Evolutionary conservation across 1,140 invertebrate genomes (phyloP), one percentile per base, ranked within the genome.

Genomic region (Caerostris extrusa): DNA sequence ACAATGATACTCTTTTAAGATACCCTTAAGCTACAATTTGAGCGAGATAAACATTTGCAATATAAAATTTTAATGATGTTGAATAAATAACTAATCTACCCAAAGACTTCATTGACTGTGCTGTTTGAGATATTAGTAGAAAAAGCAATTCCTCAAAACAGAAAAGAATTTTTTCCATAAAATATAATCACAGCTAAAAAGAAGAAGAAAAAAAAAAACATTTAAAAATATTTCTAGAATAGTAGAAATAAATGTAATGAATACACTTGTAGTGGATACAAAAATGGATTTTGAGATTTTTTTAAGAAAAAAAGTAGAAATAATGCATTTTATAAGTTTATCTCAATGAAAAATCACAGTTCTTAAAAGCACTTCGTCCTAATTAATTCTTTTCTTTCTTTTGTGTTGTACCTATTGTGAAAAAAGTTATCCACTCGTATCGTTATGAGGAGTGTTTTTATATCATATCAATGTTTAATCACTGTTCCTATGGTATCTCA

Each of bases 281-380:
- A 10, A 77, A 77, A 77, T 77, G 14, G 7, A 77, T 77, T 77
- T 77, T 50, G 1, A 7, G 19, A 60, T n/a, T 58, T 56, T 17
- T n/a, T 67, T 67, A 67, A 14, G n/a, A 67, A 67, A 67, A 67
- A 12, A 67, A 14, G n/a, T 60, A 53, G 14, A n/a, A 91, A 91
- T 81, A 91, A 91, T 81, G 57, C 57, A 82, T 82, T 55, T 82
- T 91, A 82, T 60, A 53, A 81, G 17, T 91, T 91, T 90, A 90
- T 90, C 88, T 90, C 67, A 69, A 82, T 60, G 53, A 56, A 81
- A 91, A 91, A 82, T 91, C 90, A 82, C 67, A 91, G 69, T 60
- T 91, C 71, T 82, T 91, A 91, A 91, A 91, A 82, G 90, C 90
- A 91, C 90, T 91, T 91, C 67, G 17, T 91, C 61, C 55, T 91